Base-by-base conservation (phyloP, 2,888 invertebrate species). In the Andrena praecox region DNA sequence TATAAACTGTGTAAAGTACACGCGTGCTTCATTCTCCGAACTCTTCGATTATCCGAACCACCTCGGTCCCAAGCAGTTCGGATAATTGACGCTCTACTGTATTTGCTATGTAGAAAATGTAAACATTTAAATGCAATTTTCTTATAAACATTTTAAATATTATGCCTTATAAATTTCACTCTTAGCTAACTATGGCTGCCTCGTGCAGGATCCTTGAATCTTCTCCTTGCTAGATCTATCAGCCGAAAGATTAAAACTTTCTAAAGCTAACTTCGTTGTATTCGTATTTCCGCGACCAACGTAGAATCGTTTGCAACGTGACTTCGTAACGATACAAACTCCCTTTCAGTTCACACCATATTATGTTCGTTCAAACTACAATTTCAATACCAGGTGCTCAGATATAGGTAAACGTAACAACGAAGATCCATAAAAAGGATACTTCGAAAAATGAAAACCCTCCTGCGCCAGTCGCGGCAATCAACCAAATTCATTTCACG, bases 301-400 rank as follows among this genome's bases (percentile, higher is more conserved):
- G 73, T 69, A 64, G 56, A 66, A 73, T 59, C 50, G 50, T 20
- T 59, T 59, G 35, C 35, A 27, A 20, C 50, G n/a, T 42, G 56
- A 79, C 29, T 71, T 72, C 50, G 33, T 50, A 77, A 79, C 76
- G 42, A 71, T 82, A 70, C 60, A 74, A 63, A 59, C 33, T 72
- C 50, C 71, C 60, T 78, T 70, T 82, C 60, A 60, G 75, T 42
- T 72, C 64, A 50, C 72, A 74, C 68, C 72, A 68, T 31, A 42
- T 24, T 70, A 59, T 48, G 31, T 60, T 64, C 64, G 66, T 70
- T 82, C 29, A 78, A 84, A 74, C 84, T 84, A 84, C 73, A 60
- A 69, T 76, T 83, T 84, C 42, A 83, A 77, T 77, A 82, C 69
- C 76, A 84, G 80, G 74, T 84, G 83, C 83, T 67, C 63, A 35